A percentile compares a stretch with the other conserved stretches of the same genome.
phyloP scores from a whole-genome alignment of 2,888 invertebrate genomes.

The Brachylomia viminalis region DNA sequence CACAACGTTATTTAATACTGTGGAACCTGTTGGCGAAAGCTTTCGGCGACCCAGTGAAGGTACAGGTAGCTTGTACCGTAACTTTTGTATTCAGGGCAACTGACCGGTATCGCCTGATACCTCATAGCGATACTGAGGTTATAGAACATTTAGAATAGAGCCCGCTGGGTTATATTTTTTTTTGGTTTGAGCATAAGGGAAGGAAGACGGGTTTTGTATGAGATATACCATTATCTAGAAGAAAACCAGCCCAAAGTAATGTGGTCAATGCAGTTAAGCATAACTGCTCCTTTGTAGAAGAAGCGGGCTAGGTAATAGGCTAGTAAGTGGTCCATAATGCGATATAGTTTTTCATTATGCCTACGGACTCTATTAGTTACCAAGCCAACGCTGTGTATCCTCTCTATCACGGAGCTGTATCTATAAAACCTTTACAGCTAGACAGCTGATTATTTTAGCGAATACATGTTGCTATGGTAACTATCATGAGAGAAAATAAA shows the following conservation, averaged over 20 bases:
- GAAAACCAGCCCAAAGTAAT: too few species aligned
- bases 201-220: too few species aligned
- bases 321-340: too few species aligned
- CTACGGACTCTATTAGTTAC: background rate
- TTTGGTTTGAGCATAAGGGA: background rate
- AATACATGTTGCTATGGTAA: background rate
- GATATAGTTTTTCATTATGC: background rate
- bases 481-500: too few species aligned
- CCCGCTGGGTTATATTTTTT: background rate
- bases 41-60: slow-evolving; percentile 46
- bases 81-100: slow-evolving; percentile 38
- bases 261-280: too few species aligned
- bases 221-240: too few species aligned
- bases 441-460: background rate
- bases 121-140: too few species aligned
- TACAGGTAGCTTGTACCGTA: slow-evolving; percentile 5
- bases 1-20: slow-evolving; percentile 36
- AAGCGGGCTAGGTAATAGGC: too few species aligned
- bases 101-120: slow-evolving; percentile 18
- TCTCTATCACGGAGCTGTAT: background rate
- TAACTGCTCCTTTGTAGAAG: too few species aligned
- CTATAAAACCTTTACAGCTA: background rate
- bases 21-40: slow-evolving; percentile 39
- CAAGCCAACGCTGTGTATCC: background rate
- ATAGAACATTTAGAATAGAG: background rate